These are phyloP conservation scores for Crenuchus spilurus DNA, from an alignment of 2,797 vertebrate genomes.

Conservation along the genomic window DNA sequence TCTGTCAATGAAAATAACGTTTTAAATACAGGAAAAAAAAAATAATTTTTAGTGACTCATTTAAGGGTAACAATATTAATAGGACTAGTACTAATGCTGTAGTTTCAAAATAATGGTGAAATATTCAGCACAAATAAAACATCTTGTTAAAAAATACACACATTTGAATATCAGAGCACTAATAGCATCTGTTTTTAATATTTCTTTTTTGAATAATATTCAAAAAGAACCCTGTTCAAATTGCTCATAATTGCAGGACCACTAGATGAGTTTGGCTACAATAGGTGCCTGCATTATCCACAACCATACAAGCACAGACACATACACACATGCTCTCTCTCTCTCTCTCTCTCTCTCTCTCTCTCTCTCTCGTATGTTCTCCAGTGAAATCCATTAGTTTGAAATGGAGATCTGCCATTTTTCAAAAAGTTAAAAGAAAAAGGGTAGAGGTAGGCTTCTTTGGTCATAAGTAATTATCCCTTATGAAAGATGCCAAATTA, in stretches of 20 bases:
- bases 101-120: too few species aligned
- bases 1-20: too few species aligned
- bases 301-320: slow-evolving; percentile 6
- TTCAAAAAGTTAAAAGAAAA: slow-evolving; percentile 46
- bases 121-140: too few species aligned
- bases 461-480: slow-evolving; percentile 78
- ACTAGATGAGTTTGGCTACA: slow-evolving; percentile 37
- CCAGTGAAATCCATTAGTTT: slow-evolving; percentile 64
- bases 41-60: too few species aligned
- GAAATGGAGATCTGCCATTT: slow-evolving; percentile 65
- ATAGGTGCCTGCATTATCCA: not conserved
- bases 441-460: slow-evolving; percentile 61
- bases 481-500: slow-evolving; percentile 77
- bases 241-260: slow-evolving; percentile 48
- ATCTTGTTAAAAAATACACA: not conserved
- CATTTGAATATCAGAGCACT: not conserved
- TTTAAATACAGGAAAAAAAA: too few species aligned
- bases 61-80: too few species aligned
- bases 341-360: not conserved
- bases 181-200: not conserved
- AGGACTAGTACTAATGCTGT: too few species aligned
- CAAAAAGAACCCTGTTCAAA: slow-evolving; percentile 37
- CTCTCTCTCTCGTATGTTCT: too few species aligned
- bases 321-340: too few species aligned
- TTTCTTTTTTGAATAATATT: not conserved